A percentile compares a stretch with the other conserved stretches of the same genome.
Conservation (phyloP, 2,888 invertebrate genomes). For the Choristoneura rosaceana region DNA sequence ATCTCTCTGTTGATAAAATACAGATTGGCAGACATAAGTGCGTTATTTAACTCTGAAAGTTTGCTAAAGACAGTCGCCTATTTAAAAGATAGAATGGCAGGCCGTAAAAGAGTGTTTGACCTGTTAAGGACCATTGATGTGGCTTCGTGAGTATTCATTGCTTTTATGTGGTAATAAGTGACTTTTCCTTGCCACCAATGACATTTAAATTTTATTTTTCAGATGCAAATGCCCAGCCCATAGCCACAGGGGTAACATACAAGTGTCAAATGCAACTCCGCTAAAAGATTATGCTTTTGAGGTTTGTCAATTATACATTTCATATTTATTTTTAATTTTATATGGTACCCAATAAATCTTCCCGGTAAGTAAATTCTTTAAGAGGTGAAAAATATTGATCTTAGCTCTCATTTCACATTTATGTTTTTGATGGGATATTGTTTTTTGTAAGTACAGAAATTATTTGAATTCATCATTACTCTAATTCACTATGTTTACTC, state of each 20-base stretch:
- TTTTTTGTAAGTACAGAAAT: too few species aligned
- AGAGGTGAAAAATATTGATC: too few species aligned
- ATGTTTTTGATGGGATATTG: too few species aligned
- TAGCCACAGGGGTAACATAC: slow-evolving; percentile 84
- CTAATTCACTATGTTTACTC: too few species aligned
- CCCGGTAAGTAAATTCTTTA: too few species aligned
- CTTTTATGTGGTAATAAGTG: too few species aligned
- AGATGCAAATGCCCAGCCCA: slow-evolving; percentile 93
- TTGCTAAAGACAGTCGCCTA: not conserved
- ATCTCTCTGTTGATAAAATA: slow-evolving; percentile 19
- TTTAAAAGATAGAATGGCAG: slow-evolving; percentile 62
- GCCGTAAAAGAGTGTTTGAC: slow-evolving; percentile 87
- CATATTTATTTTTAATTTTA: too few species aligned
- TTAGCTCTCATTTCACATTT: too few species aligned
- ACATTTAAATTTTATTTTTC: slow-evolving; percentile 48
- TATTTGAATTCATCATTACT: too few species aligned
- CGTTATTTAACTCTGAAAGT: not conserved
- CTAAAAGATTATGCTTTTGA: slow-evolving; percentile 93
- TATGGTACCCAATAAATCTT: too few species aligned
- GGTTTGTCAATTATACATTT: slow-evolving; percentile 68
- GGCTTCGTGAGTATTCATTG: slow-evolving; percentile 86
- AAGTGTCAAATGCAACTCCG: slow-evolving; percentile 80
- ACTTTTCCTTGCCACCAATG: not conserved
- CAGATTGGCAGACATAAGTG: not conserved
- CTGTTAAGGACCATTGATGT: slow-evolving; percentile 87